A percentile compares a stretch with the other conserved stretches of the same genome.
Evolutionary conservation across 2,113 vertebrate genomes (phyloP).

Genomic region (Xenotilapia longispinis): DNA sequence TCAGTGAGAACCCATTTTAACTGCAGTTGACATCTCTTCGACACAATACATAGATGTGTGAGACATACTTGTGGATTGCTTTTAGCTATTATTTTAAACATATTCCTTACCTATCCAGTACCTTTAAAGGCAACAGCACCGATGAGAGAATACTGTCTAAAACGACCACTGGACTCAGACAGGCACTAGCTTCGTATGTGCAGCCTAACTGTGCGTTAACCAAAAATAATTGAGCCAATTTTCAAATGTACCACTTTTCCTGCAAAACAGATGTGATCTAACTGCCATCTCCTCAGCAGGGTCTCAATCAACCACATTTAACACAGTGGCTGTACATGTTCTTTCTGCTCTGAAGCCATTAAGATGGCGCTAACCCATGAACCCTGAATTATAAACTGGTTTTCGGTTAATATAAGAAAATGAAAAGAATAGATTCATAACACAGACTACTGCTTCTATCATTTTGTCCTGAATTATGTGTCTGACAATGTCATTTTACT

Average conservation of each 20-base stretch:
- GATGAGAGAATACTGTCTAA: background rate
- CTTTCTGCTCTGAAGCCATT: background rate
- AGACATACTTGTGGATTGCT: background rate
- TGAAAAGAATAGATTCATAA: background rate
- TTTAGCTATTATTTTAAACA: background rate
- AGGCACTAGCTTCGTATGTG: background rate
- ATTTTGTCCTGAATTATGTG: background rate
- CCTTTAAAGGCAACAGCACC: background rate
- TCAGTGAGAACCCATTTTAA: background rate
- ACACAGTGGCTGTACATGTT: background rate
- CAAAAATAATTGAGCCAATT: constrained; percentile 3
- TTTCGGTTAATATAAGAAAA: background rate
- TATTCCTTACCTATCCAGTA: background rate
- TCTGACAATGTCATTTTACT: background rate
- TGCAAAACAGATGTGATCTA: background rate
- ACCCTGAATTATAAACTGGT: background rate
- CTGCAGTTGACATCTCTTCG: background rate
- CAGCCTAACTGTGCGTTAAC: background rate
- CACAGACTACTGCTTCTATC: background rate
- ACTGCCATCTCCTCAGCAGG: background rate
- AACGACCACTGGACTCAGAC: background rate
- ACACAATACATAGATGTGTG: background rate
- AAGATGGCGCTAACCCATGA: background rate
- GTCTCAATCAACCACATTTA: background rate
- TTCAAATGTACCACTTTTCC: constrained; percentile 3